Evolutionary conservation across 2,888 invertebrate genomes (phyloP).

Genomic region (Neoascia interrupta): DNA sequence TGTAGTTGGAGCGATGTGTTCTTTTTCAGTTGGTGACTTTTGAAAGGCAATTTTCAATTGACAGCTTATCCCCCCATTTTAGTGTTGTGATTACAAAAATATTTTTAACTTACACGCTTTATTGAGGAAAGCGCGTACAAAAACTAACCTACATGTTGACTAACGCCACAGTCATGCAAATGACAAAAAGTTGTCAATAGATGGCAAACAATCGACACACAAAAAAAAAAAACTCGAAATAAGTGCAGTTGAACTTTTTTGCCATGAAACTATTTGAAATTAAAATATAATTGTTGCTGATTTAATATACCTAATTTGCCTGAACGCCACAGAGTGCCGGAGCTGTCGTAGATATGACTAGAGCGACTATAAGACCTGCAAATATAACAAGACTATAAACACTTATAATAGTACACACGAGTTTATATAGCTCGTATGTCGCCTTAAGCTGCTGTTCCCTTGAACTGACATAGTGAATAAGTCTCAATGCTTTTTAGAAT

Average conservation of each 20-base stretch:
- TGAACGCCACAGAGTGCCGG: too few relatives aligned
- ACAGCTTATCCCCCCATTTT: too few relatives aligned
- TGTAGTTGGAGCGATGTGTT: background rate
- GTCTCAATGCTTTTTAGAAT: conserved; percentile 38
- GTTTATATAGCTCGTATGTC: too few relatives aligned
- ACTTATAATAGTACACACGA: conserved; percentile 25
- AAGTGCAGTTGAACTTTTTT: conserved; percentile 63
- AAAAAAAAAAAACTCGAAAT: conserved; percentile 36
- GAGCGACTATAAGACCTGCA: conserved; percentile 33
- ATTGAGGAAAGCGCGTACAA: background rate
- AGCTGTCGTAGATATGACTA: conserved; percentile 21
- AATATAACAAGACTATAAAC: conserved; percentile 39
- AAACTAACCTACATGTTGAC: background rate
- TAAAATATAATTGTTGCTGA: conserved; percentile 60
- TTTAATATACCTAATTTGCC: conserved; percentile 39
- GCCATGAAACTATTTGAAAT: conserved; percentile 60
- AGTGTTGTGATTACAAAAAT: too few relatives aligned
- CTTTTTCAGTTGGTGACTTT: background rate
- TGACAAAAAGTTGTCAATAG: conserved; percentile 32
- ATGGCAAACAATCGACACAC: too few relatives aligned
- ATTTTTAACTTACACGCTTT: too few relatives aligned
- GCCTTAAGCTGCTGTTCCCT: conserved; percentile 49
- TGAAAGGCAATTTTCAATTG: background rate
- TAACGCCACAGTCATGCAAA: conserved; percentile 35
- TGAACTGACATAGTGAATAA: conserved; percentile 57